Conservation (phyloP, 2,113 vertebrate species). For the Sorex fumeus region DNA sequence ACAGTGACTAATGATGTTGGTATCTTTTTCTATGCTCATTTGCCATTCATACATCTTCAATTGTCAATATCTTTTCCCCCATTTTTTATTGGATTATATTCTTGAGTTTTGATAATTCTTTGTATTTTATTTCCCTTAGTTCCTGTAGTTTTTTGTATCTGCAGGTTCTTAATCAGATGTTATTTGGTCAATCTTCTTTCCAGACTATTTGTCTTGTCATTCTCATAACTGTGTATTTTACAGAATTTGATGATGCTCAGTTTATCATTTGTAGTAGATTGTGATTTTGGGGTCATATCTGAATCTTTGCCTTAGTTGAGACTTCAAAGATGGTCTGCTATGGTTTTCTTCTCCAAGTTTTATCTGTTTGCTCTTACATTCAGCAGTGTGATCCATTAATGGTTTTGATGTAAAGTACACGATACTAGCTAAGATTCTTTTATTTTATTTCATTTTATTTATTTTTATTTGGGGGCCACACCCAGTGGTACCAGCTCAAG, state of each 20-base stretch:
- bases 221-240: neutral
- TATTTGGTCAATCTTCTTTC: slow-evolving; percentile 42
- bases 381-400: neutral
- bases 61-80: neutral
- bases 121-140: neutral
- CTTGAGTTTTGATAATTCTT: slow-evolving; percentile 37
- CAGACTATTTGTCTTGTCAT: slow-evolving; percentile 28
- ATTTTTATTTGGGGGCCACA: too few species aligned
- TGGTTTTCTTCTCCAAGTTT: slow-evolving; percentile 40
- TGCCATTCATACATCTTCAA: neutral
- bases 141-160: neutral
- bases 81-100: neutral
- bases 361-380: slow-evolving; percentile 22
- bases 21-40: neutral
- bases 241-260: neutral
- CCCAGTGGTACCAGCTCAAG: too few species aligned
- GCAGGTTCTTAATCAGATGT: neutral
- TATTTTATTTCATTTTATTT: neutral
- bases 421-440: neutral
- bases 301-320: slow-evolving; percentile 40
- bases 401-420: slow-evolving; percentile 9
- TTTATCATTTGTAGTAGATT: slow-evolving; percentile 25
- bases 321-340: neutral
- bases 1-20: neutral
- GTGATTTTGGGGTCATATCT: slow-evolving; percentile 5